Conservation (phyloP, 2,113 vertebrate genomes). For the Anthoscopus minutus region DNA sequence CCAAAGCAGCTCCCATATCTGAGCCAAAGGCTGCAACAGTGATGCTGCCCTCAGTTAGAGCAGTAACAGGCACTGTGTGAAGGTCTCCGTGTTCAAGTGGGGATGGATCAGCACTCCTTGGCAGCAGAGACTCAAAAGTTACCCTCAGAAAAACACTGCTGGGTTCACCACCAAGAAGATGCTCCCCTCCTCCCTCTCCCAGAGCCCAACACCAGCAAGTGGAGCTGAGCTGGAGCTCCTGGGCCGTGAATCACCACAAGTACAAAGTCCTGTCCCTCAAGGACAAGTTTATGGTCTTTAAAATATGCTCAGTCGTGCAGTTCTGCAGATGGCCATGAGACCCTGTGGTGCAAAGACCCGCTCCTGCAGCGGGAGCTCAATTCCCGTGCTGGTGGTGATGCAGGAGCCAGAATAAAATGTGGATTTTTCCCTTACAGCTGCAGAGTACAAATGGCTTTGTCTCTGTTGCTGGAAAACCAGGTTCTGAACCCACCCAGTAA, state of each 20-base stretch:
- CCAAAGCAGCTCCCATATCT: neutral
- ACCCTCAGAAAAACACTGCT: neutral
- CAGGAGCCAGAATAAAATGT: neutral
- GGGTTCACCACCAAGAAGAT: neutral
- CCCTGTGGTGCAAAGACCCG: neutral
- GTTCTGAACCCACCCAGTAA: neutral
- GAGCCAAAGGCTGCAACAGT: neutral
- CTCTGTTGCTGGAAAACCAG: neutral
- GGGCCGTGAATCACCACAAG: neutral
- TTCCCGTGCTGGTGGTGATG: neutral
- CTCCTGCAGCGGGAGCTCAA: neutral
- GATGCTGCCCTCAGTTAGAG: neutral
- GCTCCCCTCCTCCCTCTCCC: neutral
- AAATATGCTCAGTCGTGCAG: neutral
- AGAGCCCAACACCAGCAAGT: neutral
- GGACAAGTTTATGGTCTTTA: neutral
- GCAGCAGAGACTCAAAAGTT: neutral
- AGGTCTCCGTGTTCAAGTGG: neutral
- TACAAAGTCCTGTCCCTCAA: neutral
- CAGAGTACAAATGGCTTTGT: neutral
- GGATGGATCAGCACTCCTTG: neutral
- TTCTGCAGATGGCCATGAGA: neutral
- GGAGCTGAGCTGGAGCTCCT: neutral
- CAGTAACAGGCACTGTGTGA: neutral
- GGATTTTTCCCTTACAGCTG: neutral